Evolutionary conservation across 2,888 invertebrate species (phyloP), one percentile per base, ranked within the genome.

Genomic region (Onchidella celtica): DNA sequence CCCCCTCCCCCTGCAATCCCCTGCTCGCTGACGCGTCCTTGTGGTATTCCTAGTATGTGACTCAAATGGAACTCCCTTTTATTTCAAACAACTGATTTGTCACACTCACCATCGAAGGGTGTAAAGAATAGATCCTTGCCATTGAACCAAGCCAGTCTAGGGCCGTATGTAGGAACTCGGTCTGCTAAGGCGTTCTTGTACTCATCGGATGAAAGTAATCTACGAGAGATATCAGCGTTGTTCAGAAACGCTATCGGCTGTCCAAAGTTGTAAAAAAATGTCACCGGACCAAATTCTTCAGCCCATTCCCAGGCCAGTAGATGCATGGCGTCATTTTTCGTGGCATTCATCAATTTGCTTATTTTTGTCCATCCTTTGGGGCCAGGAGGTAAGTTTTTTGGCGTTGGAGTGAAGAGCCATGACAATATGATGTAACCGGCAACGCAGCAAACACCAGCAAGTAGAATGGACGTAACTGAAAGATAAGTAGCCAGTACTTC

Each of bases 231-330:
- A 2, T 75, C 75, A 40, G 75, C 29, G 14, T 69, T 40, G 24
- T 81, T 81, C 4, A 81, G 47, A 24, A 66, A 70, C 17, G 57
- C 34, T 1, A 81, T 11, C 0, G 63, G 74, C 11, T 29, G n/a
- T 9, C 63, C 70, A 38, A 59, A 32, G 14, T 47, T 55, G n/a
- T 47, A 14, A 14, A 74, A 36, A 40, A 59, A 63, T 24, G 69
- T 63, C 47, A 81, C 11, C 2, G 75, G 69, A 27, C 81, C 81
- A 3, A 76, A 81, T 11, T 63, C 47, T 21, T 32, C 32, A 24
- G 75, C 75, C 81, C 81, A 81, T 29, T 59, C 68, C 3, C 29
- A 36, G 4, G 81, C 63, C 40, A 75, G 69, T 40, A 61, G 61
- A 3, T 55, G 69, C 6, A 81, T 32, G 21, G 68, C 38, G 9